Base-by-base conservation (phyloP, 2,797 vertebrate genomes). In the Cyprinodon diabolis region DNA sequence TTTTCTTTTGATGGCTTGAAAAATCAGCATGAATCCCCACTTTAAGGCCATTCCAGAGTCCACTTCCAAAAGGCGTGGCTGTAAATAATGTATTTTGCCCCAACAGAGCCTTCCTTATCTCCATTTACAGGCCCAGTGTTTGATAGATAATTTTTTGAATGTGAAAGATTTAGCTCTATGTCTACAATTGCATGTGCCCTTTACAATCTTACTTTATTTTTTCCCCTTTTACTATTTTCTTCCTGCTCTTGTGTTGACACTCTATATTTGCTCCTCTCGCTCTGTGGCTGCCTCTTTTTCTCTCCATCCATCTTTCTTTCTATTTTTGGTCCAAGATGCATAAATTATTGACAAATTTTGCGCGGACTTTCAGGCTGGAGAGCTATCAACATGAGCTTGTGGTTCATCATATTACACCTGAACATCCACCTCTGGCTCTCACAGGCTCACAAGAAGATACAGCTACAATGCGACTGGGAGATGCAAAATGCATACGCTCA, bases 281-380 rank as follows among this genome's bases (percentile, higher is more conserved):
- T 72, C 62, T 11, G 62, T 67, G 19, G 23, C 75, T n/a, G 9
- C 77, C 23, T 66, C 67, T 76, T 77, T 56, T 74, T 58, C 66
- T 60, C 60, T 51, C 66, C 66, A 65, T 69, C 80, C 71, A 13
- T 79, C 72, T 69, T 12, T 65, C 74, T 81, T 56, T 68, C 86
- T 90, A 89, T 90, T 92, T 92, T 84, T 87, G 84, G 84, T 87
- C 76, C 69, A 56, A 71, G 45, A 56, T 69, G 69, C 74, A 77
- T 93, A 67, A 84, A 91, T 91, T 86, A 92, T 92, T 91, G 81
- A 92, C 51, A 19, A 60, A 66, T 80, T 56, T 83, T 77, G 73
- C 81, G 70, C 74, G 80, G 85, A 87, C 84, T 43, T 84, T 80
- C 77, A 77, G 74, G 72, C 79, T 62, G 23, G 51, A 69, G 74